Evolutionary conservation across 2,113 vertebrate species (phyloP), one percentile per base, ranked within the genome.

Genomic region (Mormyrus lacerda): DNA sequence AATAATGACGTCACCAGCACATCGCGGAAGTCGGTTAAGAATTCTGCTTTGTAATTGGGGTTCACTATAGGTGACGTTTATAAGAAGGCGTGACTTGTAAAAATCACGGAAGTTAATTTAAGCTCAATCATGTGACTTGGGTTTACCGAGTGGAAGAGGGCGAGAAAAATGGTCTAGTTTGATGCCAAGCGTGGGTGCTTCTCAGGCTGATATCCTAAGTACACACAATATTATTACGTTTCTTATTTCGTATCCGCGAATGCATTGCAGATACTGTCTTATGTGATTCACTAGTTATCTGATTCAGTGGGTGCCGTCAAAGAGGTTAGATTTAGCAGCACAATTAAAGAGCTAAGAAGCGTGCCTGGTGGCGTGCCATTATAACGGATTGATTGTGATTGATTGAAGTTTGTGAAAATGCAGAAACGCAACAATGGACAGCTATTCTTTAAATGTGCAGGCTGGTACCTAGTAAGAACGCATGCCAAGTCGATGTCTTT

Each of bases 201-300:
- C 39, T 84, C 82, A 44, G 24, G 89, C 92, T 93, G 50, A 90
- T 89, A 50, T 83, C 58, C 45, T 31, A 53, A 44, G 24, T 85
- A 50, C 89, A 45, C 55, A 89, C 91, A 91, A 91, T 91, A 92
- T 79, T 61, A n/a, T 65, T 83, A 8, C 44, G 19, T 4, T 51
- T 61, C 44, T 11, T 24, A 84, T 84, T 47, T 45, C 44, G 24
- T 47, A 19, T 84, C 44, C 39, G 82, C 17, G 73, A 39, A 76
- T 31, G 31, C 35, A 39, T 76, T 76, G 15, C 10, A 65, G 61
- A 69, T 69, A 4, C 9, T 69, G 61, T 13, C n/a, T 69, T 69
- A 69, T 69, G 10, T 69, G 31, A 69, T 31, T 11, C 61, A 31
- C 61, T 69, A 69, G 27, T 69, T 27, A 69, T 69, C n/a, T 31